phyloP scores from a whole-genome alignment of 1,140 invertebrate genomes.

The Belonocnema kinseyi region DNA sequence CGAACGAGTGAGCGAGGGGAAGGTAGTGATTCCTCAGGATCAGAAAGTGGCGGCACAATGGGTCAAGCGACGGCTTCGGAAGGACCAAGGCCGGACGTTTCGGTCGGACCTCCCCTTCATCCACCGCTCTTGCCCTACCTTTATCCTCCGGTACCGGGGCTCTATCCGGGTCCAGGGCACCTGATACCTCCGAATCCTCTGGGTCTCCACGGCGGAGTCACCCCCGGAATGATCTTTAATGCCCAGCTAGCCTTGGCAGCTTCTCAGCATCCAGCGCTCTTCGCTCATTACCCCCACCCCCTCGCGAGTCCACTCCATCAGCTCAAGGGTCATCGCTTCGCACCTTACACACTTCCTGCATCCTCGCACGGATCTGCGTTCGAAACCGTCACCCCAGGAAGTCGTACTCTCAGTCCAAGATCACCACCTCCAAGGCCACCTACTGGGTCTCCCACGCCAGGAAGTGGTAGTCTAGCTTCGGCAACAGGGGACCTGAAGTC shows the following conservation, averaged over 20 bases:
- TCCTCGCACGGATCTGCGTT: conserved; percentile 85
- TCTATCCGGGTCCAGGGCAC: conserved; percentile 83
- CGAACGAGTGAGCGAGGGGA: conserved; percentile 71
- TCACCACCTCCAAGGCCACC: conserved; percentile 80
- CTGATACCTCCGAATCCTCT: conserved; percentile 82
- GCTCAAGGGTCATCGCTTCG: conserved; percentile 84
- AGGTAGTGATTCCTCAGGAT: conserved; percentile 74
- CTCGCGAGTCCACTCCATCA: conserved; percentile 74
- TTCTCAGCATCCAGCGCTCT: conserved; percentile 85
- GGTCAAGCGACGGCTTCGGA: conserved; percentile 77
- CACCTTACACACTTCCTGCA: conserved; percentile 88
- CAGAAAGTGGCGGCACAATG: conserved; percentile 72
- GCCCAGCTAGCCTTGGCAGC: conserved; percentile 87
- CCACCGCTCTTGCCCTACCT: conserved; percentile 91
- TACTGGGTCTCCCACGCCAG: conserved; percentile 78
- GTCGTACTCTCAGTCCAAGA: conserved; percentile 80
- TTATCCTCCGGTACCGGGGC: conserved; percentile 85
- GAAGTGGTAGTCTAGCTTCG: conserved; percentile 68
- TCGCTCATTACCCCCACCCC: conserved; percentile 81
- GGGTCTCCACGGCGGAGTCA: conserved; percentile 80
- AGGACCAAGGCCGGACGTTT: conserved; percentile 88
- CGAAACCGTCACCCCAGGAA: conserved; percentile 87
- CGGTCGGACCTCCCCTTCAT: conserved; percentile 90
- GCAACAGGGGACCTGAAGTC: conserved; percentile 89
- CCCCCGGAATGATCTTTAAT: conserved; percentile 88